These are phyloP conservation scores for Vireo altiloquus DNA, from an alignment of 2,113 vertebrate genomes.

Conservation along the genomic window DNA sequence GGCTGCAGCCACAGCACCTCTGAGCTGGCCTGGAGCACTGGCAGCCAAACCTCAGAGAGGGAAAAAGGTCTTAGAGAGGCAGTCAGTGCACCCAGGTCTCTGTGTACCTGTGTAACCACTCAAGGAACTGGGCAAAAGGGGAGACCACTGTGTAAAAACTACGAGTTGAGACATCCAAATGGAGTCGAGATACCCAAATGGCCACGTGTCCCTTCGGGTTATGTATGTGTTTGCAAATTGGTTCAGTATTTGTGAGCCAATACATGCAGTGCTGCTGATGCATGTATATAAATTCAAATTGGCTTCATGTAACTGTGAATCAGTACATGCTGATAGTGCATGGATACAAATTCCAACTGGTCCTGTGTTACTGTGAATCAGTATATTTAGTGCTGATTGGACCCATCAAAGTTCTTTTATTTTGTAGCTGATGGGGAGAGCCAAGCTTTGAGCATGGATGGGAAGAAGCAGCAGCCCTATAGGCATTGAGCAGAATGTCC, in stretches of 20 bases:
- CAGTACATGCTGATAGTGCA: background rate
- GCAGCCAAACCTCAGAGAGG: background rate
- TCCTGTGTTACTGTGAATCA: background rate
- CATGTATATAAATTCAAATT: background rate
- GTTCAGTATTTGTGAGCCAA: background rate
- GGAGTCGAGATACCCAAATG: background rate
- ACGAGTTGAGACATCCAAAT: background rate
- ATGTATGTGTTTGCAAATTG: background rate
- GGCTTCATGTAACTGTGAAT: background rate
- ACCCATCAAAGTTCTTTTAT: background rate
- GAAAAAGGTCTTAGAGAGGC: background rate
- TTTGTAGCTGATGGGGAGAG: background rate
- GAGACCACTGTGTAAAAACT: background rate
- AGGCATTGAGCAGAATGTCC: background rate
- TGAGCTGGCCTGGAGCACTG: background rate
- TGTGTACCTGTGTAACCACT: no score
- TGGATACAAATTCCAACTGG: background rate
- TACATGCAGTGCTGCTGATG: background rate
- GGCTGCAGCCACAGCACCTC: background rate
- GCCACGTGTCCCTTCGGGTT: background rate
- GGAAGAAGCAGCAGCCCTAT: background rate
- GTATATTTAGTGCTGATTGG: background rate
- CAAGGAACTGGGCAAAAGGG: background rate
- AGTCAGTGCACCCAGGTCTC: fast-evolving
- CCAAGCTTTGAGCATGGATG: background rate